phyloP scores from a whole-genome alignment of 2,888 invertebrate species.

The Gryllus longicercus region DNA sequence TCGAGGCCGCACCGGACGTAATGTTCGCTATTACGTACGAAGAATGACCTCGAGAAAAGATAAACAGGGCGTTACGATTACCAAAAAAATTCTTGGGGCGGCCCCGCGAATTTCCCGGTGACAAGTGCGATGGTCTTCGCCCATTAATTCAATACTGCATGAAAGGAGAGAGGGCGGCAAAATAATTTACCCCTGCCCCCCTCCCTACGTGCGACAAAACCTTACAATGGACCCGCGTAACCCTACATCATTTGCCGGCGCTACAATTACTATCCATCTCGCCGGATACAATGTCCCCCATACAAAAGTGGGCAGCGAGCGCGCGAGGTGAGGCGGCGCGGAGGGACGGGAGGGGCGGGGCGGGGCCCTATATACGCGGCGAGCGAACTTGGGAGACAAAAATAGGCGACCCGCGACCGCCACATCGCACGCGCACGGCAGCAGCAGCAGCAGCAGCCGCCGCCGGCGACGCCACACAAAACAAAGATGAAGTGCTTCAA shows the following conservation, averaged over 20 bases:
- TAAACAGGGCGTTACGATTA: conserved; percentile 6
- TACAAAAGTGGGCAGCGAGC: background rate
- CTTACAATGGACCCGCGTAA: conserved; percentile 1
- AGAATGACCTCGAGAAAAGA: background rate
- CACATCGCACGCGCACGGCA: no score
- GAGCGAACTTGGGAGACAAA: background rate
- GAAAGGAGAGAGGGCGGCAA: background rate
- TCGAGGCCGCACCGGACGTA: background rate
- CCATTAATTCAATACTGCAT: background rate
- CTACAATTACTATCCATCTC: conserved; percentile 11
- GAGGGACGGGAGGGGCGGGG: background rate
- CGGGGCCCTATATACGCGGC: background rate
- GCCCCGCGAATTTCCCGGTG: background rate
- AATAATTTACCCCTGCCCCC: background rate
- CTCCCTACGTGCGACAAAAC: background rate
- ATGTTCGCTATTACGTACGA: background rate
- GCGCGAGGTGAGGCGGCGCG: background rate
- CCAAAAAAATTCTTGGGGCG: background rate
- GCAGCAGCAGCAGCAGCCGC: no score
- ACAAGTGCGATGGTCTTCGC: background rate
- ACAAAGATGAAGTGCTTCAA: conserved; percentile 31
- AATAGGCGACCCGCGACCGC: background rate
- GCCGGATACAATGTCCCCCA: conserved; percentile 6
- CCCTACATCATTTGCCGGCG: conserved; percentile 10
- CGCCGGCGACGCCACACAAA: conserved; percentile 24